A percentile compares a stretch with the other conserved stretches of the same genome.
Conservation (phyloP, 1,140 invertebrate genomes). For the Brachionus asplanchnoidis region DNA sequence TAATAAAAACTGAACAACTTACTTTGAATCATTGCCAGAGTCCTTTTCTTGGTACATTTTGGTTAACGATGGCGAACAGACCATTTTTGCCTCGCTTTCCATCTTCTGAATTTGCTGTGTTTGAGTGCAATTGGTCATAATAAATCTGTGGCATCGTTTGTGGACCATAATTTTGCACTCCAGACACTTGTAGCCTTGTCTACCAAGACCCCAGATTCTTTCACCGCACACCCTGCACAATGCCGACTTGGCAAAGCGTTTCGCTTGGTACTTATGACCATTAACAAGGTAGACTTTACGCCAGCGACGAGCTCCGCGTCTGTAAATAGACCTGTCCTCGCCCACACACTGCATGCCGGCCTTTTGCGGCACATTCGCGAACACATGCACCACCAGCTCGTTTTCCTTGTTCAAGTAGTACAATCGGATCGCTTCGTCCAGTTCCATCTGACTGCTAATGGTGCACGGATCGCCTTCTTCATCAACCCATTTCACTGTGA, state of each 20-base stretch:
- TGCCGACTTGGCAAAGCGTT: conserved; percentile 92
- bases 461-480: conserved; percentile 98
- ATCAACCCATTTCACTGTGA: conserved; percentile 91
- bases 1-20: not conserved
- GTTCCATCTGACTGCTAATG: conserved; percentile 86
- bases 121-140: conserved; percentile 73
- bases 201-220: conserved; percentile 95
- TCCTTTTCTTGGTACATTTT: not conserved
- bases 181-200: conserved; percentile 97
- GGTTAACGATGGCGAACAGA: not conserved
- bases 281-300: conserved; percentile 95
- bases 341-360: conserved; percentile 94
- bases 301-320: conserved; percentile 92
- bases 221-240: conserved; percentile 95
- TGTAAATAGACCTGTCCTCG: conserved; percentile 91
- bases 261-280: conserved; percentile 97
- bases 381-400: conserved; percentile 58
- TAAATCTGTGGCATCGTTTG: conserved; percentile 98
- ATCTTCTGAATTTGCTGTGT: not conserved
- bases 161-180: conserved; percentile 97
- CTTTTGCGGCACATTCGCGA: conserved; percentile 79
- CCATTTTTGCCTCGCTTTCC: not conserved
- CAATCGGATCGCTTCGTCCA: conserved; percentile 83
- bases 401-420: conserved; percentile 38
- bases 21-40: not conserved